phyloP scores from a whole-genome alignment of 2,888 invertebrate species.

The Thelaira solivaga region DNA sequence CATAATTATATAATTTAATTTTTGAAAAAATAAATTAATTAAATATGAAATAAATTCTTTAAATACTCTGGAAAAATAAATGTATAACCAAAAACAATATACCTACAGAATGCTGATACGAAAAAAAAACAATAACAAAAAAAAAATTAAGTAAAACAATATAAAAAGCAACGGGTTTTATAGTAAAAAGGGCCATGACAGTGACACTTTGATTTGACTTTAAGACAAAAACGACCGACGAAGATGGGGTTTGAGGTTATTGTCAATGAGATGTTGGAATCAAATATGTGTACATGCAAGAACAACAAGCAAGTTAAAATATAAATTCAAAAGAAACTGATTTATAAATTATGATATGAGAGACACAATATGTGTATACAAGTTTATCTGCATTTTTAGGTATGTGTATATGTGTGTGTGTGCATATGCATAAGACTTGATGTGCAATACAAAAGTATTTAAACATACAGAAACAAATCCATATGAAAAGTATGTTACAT shows the following conservation, averaged over 20 bases:
- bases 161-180: conserved; percentile 58
- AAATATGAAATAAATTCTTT: background rate
- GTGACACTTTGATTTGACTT: conserved; percentile 70
- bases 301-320: conserved; percentile 4
- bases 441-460: too few species aligned
- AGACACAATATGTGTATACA: background rate
- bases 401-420: too few species aligned
- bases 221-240: conserved; percentile 36
- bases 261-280: conserved; percentile 60
- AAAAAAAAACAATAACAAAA: conserved; percentile 2
- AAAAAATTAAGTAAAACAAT: too few species aligned
- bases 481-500: too few species aligned
- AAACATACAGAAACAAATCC: background rate
- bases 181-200: conserved; percentile 75
- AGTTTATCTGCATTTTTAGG: conserved; percentile 2
- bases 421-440: too few species aligned
- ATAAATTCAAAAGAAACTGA: conserved; percentile 11
- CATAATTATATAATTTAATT: too few species aligned
- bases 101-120: background rate
- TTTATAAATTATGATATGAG: conserved; percentile 3
- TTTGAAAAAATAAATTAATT: background rate
- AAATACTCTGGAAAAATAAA: background rate
- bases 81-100: background rate
- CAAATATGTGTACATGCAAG: conserved; percentile 18
- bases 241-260: conserved; percentile 74